Evolutionary conservation across 2,113 vertebrate species (phyloP).

Genomic region (Oenanthe melanoleuca): DNA sequence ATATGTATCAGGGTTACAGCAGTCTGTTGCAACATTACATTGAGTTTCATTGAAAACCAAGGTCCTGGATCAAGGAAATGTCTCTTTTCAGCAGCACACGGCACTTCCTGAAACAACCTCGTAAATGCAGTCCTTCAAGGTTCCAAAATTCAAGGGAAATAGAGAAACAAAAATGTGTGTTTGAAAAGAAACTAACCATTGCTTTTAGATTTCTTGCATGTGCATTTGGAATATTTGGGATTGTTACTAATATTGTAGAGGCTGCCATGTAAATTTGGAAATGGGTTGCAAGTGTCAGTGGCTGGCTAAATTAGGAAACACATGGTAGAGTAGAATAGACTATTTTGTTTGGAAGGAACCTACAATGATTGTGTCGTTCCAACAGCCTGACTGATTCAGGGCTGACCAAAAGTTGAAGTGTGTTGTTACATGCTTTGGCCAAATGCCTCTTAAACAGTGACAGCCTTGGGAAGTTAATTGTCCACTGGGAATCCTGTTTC

Average conservation of each 20-base stretch:
- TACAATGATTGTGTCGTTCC: neutral
- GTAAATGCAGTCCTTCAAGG: neutral
- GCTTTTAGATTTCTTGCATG: neutral
- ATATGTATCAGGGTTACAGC: neutral
- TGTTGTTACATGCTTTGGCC: neutral
- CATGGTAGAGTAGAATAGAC: neutral
- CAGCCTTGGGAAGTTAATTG: neutral
- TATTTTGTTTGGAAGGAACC: neutral
- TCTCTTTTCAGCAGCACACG: neutral
- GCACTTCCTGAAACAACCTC: neutral
- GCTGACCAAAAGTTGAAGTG: neutral
- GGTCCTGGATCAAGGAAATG: neutral
- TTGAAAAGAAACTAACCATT: neutral
- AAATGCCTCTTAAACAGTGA: neutral
- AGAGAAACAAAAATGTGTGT: neutral
- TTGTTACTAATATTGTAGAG: neutral
- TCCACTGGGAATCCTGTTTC: neutral
- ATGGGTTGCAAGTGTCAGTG: neutral
- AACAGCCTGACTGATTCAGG: neutral
- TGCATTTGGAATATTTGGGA: neutral
- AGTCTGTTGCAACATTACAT: neutral
- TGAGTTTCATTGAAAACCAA: neutral
- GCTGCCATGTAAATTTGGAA: neutral
- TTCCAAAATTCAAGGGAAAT: neutral
- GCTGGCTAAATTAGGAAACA: neutral